Evolutionary conservation across 2,113 vertebrate genomes (phyloP).

Genomic region (Irena cyanogastra): DNA sequence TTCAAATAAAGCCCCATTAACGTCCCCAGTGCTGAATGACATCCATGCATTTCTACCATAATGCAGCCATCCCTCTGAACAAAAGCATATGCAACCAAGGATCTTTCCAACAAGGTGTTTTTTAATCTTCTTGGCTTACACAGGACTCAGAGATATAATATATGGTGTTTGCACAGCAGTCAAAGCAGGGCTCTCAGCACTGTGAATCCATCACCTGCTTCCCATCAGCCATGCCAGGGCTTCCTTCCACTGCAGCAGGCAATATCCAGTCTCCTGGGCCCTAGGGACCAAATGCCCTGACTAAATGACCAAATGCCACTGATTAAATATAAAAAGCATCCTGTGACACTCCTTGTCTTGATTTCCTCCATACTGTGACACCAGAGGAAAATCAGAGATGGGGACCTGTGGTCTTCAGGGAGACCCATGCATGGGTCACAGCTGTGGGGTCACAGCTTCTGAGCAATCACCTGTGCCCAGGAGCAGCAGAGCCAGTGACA

Average conservation of each 20-base stretch:
- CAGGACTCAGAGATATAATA: neutral
- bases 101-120: neutral
- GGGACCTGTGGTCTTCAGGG: fast-evolving
- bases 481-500: neutral
- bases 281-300: neutral
- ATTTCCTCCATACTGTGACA: neutral
- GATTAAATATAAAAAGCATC: neutral
- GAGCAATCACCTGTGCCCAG: neutral
- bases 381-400: neutral
- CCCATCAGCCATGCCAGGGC: neutral
- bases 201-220: neutral
- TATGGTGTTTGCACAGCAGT: neutral
- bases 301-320: neutral
- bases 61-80: neutral
- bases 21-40: neutral
- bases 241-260: neutral
- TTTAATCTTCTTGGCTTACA: constrained; percentile 27
- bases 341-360: fast-evolving
- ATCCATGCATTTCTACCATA: neutral
- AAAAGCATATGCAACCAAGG: neutral
- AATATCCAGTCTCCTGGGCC: neutral
- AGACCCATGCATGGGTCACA: neutral
- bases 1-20: constrained; percentile 19
- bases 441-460: neutral
- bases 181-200: neutral